Percentiles rank a stretch among this genome's conserved stretches.
These are phyloP conservation scores for Thalassarche chlororhynchos DNA, from an alignment of 2,113 vertebrate genomes.

Conservation along the genomic window DNA sequence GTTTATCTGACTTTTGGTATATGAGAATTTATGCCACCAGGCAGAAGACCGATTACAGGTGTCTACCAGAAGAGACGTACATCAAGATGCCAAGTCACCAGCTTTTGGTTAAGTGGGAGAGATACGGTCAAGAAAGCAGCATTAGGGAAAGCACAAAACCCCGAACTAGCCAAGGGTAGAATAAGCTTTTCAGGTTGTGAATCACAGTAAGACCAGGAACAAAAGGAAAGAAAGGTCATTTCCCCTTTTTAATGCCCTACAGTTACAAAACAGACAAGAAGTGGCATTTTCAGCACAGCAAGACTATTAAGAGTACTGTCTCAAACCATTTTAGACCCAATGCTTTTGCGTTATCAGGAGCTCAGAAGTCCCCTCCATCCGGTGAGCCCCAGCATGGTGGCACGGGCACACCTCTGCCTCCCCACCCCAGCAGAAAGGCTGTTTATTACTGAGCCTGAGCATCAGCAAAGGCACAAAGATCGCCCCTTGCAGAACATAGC, in stretches of 20 bases:
- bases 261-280: background rate
- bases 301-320: background rate
- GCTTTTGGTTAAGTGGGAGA: background rate
- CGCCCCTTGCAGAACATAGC: background rate
- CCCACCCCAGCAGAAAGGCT: background rate
- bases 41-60: background rate
- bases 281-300: background rate
- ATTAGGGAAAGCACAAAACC: background rate
- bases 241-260: background rate
- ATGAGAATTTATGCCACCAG: background rate
- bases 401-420: accelerated
- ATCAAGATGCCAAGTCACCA: background rate
- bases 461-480: background rate
- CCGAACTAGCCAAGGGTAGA: background rate
- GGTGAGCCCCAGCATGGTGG: accelerated
- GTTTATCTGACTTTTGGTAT: background rate
- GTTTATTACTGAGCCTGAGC: background rate
- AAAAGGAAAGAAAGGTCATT: slow-evolving; percentile 4
- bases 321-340: background rate
- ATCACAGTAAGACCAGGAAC: background rate
- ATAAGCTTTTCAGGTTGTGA: background rate
- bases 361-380: background rate
- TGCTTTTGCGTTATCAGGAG: background rate
- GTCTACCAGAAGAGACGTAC: background rate
- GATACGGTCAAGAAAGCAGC: background rate